Percentiles rank a stretch among this genome's conserved stretches.
phyloP scores from a whole-genome alignment of 2,113 vertebrate species.

The Odocoileus virginianus region DNA sequence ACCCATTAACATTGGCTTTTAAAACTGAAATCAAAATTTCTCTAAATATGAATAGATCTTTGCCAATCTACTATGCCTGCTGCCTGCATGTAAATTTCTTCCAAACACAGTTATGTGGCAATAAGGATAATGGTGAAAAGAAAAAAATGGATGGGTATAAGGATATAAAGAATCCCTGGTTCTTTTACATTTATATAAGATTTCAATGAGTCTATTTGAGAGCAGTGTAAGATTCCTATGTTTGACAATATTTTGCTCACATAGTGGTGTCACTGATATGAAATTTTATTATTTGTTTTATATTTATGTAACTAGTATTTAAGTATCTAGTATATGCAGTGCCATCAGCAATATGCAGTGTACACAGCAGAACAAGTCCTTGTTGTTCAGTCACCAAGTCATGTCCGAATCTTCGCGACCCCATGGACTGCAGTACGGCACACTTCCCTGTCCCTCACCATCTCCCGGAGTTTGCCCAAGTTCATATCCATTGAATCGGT shows the following conservation, averaged over 20 bases:
- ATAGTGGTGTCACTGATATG: not conserved
- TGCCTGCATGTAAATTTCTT: constrained; percentile 10
- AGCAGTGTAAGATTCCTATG: not conserved
- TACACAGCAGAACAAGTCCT: not conserved
- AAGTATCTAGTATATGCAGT: not conserved
- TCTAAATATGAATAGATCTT: not conserved
- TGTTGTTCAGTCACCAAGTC: not conserved
- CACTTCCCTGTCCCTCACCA: not conserved
- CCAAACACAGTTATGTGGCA: not conserved
- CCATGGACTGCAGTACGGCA: not conserved
- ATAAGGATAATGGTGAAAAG: not conserved
- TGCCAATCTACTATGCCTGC: not conserved
- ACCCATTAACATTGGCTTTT: not conserved
- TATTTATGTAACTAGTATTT: not conserved
- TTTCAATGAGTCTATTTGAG: not conserved
- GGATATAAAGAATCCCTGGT: not conserved
- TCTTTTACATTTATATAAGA: constrained; percentile 11
- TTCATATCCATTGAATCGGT: not conserved
- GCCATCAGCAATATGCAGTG: not conserved
- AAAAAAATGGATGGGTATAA: not conserved
- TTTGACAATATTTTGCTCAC: constrained; percentile 23
- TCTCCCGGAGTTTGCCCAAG: not conserved
- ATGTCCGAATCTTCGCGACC: not conserved
- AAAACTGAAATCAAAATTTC: not conserved
- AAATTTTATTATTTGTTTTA: constrained; percentile 24